Evolutionary conservation across 2,888 invertebrate species (phyloP).

Genomic region (Cantharis rufa): DNA sequence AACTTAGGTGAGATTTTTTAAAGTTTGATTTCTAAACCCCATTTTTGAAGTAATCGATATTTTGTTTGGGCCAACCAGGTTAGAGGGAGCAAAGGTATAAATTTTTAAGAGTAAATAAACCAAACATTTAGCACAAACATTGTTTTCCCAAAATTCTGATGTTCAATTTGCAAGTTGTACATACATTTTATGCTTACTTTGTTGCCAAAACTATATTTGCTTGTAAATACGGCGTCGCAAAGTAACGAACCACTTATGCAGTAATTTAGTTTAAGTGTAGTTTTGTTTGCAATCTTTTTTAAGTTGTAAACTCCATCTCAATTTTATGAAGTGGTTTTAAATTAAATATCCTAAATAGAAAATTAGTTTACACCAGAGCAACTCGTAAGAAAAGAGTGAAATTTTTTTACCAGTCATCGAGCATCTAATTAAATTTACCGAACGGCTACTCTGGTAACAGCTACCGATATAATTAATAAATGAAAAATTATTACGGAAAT

Average conservation of each 20-base stretch:
- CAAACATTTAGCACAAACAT: background rate
- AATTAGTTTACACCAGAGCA: background rate
- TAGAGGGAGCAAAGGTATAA: no score
- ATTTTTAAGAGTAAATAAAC: background rate
- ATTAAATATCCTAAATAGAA: background rate
- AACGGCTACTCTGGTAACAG: background rate
- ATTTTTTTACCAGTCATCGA: background rate
- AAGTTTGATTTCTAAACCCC: no score
- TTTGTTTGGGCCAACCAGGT: no score
- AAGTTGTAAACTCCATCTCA: background rate
- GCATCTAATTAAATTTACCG: background rate
- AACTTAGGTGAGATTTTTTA: no score
- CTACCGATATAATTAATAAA: background rate
- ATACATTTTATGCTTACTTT: background rate
- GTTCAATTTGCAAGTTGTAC: background rate
- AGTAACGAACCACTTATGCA: background rate
- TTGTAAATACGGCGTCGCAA: background rate
- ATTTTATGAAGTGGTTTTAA: background rate
- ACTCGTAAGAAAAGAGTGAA: background rate
- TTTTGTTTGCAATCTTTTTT: background rate
- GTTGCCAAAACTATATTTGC: background rate
- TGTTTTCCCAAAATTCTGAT: background rate
- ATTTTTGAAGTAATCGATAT: no score
- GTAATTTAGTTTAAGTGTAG: background rate
- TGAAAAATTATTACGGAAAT: background rate